Percentiles rank a stretch among this genome's conserved stretches.
Evolutionary conservation across 2,888 invertebrate species (phyloP).

Genomic region (Sesia bembeciformis): DNA sequence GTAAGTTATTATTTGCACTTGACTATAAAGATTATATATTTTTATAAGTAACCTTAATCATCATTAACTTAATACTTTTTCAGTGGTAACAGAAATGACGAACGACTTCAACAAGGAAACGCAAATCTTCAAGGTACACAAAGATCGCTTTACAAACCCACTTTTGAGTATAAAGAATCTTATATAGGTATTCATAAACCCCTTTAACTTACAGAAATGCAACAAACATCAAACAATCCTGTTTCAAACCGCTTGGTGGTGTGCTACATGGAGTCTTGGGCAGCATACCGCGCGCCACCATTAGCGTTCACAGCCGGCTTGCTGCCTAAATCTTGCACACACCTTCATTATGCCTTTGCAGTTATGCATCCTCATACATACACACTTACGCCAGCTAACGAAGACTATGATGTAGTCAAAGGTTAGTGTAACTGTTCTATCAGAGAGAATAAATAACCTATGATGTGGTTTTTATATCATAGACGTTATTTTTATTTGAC

Average conservation of each 20-base stretch:
- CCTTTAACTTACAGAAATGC: conserved; percentile 36
- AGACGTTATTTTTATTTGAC: background rate
- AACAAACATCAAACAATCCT: conserved; percentile 39
- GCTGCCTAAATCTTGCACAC: conserved; percentile 81
- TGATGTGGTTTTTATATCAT: background rate
- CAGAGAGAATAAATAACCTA: background rate
- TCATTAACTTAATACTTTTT: conserved; percentile 8
- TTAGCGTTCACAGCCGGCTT: conserved; percentile 78
- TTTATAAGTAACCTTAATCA: background rate
- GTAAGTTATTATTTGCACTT: conserved; percentile 23
- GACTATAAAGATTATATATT: too few species aligned
- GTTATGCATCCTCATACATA: conserved; percentile 79
- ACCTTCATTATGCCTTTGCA: conserved; percentile 83
- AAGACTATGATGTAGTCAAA: conserved; percentile 81
- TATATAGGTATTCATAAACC: too few species aligned
- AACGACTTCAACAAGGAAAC: conserved; percentile 57
- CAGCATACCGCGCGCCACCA: conserved; percentile 79
- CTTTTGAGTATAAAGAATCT: too few species aligned
- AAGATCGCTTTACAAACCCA: too few species aligned
- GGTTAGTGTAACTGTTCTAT: conserved; percentile 46
- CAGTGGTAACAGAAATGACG: conserved; percentile 42
- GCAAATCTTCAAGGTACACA: conserved; percentile 58
- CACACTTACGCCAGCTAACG: conserved; percentile 77
- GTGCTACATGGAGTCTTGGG: conserved; percentile 81
- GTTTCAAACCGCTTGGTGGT: conserved; percentile 64